Evolutionary conservation across 2,888 invertebrate species (phyloP).

Genomic region (Julus scanicus): DNA sequence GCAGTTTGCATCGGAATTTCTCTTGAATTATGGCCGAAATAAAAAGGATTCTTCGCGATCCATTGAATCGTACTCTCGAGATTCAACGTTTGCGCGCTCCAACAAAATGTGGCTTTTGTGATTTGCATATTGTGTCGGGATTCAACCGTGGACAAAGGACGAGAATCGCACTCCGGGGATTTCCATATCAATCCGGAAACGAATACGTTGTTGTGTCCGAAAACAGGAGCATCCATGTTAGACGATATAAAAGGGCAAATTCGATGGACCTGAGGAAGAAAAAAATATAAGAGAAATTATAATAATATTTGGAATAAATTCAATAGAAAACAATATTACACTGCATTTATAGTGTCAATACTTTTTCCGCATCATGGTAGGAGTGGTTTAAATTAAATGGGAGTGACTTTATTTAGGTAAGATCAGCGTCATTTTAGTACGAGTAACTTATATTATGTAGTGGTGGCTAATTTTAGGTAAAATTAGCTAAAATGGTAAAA

Average conservation of each 20-base stretch:
- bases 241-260: not conserved
- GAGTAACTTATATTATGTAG: no score
- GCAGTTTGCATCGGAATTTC: not conserved
- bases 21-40: not conserved
- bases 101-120: not conserved
- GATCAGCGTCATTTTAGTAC: no score
- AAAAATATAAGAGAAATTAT: not conserved
- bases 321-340: not conserved
- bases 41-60: not conserved
- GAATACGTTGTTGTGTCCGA: not conserved
- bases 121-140: not conserved
- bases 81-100: not conserved
- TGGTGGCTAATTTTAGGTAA: no score
- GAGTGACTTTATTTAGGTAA: no score
- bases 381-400: no score
- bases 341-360: no score
- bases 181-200: not conserved
- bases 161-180: not conserved
- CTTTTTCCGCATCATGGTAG: no score
- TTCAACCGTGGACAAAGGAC: not conserved
- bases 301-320: not conserved
- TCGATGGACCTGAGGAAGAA: not conserved
- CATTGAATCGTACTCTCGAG: not conserved
- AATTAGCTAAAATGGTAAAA: no score
- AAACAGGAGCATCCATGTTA: not conserved